Evolutionary conservation across 37 sponge, comb jelly and placozoan species (phyloP).

Genomic region (Theonella swinhoei): DNA sequence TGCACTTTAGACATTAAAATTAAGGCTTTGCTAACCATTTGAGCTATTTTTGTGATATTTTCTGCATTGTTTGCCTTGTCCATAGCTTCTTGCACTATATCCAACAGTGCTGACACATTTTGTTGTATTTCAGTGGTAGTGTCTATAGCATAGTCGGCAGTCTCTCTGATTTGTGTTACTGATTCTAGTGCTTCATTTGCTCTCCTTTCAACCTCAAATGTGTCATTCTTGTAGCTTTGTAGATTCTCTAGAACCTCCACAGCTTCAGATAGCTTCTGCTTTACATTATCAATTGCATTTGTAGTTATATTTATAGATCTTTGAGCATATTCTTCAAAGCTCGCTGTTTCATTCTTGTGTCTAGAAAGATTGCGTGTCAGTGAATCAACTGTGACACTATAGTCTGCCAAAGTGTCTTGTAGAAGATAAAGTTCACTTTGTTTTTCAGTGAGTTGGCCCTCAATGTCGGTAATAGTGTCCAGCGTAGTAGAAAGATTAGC

Average conservation of each 20-base stretch:
- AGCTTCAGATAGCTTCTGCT: background rate
- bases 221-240: background rate
- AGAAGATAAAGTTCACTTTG: background rate
- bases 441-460: background rate
- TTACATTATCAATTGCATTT: background rate
- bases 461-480: background rate
- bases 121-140: background rate
- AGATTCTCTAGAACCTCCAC: conserved; percentile 9
- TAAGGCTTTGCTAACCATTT: background rate
- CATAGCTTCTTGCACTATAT: background rate
- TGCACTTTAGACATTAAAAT: background rate
- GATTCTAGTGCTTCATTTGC: background rate
- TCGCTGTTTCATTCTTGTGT: background rate
- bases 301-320: background rate
- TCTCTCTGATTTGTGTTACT: background rate
- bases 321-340: background rate
- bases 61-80: background rate
- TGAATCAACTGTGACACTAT: background rate
- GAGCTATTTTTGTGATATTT: background rate
- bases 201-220: background rate
- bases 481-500: background rate
- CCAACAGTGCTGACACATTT: background rate
- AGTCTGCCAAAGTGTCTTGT: background rate
- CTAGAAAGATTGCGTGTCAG: background rate
- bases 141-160: background rate